These are phyloP conservation scores for Anas bernieri DNA, from an alignment of 2,797 vertebrate species.

Conservation along the genomic window DNA sequence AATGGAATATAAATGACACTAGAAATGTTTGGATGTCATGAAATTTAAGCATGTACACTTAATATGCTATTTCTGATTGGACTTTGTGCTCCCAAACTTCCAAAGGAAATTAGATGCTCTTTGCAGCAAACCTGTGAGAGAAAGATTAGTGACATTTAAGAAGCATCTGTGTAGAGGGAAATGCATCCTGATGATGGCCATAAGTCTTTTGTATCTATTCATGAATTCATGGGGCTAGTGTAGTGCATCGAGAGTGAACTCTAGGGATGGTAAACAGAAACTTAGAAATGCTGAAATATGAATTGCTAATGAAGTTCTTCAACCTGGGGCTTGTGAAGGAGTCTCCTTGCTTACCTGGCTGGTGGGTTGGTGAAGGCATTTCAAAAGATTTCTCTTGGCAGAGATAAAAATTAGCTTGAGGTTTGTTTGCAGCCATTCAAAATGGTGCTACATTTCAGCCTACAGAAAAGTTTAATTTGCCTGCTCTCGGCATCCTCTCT, in stretches of 20 bases:
- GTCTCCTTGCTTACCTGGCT: not conserved
- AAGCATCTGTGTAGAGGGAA: not conserved
- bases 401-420: not conserved
- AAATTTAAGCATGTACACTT: not conserved
- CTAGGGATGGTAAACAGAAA: conserved; percentile 47
- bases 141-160: conserved; percentile 31
- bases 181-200: conserved; percentile 31
- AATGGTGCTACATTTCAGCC: not conserved
- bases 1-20: conserved; percentile 6
- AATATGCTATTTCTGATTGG: not conserved
- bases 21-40: not conserved
- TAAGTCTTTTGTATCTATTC: conserved; percentile 65
- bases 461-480: not conserved
- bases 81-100: not conserved
- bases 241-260: not conserved
- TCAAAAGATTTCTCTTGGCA: not conserved
- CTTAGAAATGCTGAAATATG: conserved; percentile 25
- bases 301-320: conserved; percentile 40
- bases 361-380: not conserved
- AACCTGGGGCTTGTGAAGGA: not conserved
- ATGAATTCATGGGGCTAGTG: conserved; percentile 39
- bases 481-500: not conserved
- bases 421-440: not conserved
- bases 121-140: not conserved
- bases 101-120: not conserved